These are phyloP conservation scores for Drosophila niveifrons DNA, from an alignment of 2,888 invertebrate species.

Conservation along the genomic window DNA sequence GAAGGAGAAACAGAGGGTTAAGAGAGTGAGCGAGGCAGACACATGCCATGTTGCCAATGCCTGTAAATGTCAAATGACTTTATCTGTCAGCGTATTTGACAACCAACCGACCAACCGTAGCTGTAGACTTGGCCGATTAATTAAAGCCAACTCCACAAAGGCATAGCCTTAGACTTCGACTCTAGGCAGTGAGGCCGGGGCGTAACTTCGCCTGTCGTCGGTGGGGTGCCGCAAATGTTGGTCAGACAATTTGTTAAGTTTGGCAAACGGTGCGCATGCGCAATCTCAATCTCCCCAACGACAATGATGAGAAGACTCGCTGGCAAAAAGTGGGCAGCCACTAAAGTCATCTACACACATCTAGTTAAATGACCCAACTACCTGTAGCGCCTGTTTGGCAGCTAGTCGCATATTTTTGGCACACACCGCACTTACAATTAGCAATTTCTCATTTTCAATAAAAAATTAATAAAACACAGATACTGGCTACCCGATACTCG, in stretches of 20 bases:
- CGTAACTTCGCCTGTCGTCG: slow-evolving; percentile 68
- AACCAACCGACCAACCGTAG: slow-evolving; percentile 50
- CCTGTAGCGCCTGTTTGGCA: slow-evolving; percentile 64
- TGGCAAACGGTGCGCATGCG: slow-evolving; percentile 46
- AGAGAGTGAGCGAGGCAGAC: slow-evolving; percentile 2
- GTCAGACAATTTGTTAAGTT: slow-evolving; percentile 60
- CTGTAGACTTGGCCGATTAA: slow-evolving; percentile 60
- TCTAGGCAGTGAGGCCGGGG: slow-evolving; percentile 36
- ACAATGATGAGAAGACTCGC: slow-evolving; percentile 56
- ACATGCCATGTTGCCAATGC: slow-evolving; percentile 68
- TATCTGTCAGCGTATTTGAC: slow-evolving; percentile 80
- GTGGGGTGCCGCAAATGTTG: slow-evolving; percentile 31
- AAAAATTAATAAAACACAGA: slow-evolving; percentile 46
- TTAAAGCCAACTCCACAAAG: slow-evolving; percentile 60
- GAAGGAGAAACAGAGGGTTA: not conserved
- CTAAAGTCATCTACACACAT: slow-evolving; percentile 1
- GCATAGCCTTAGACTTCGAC: not conserved
- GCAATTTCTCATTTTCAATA: slow-evolving; percentile 37
- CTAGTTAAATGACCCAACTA: slow-evolving; percentile 5
- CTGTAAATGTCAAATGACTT: slow-evolving; percentile 82
- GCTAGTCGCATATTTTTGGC: slow-evolving; percentile 49
- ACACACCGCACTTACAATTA: slow-evolving; percentile 63
- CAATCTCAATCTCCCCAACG: slow-evolving; percentile 16
- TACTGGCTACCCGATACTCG: slow-evolving; percentile 55
- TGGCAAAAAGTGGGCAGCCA: not conserved